Evolutionary conservation across 2,888 invertebrate genomes (phyloP).

Genomic region (Heliconius charithonia): DNA sequence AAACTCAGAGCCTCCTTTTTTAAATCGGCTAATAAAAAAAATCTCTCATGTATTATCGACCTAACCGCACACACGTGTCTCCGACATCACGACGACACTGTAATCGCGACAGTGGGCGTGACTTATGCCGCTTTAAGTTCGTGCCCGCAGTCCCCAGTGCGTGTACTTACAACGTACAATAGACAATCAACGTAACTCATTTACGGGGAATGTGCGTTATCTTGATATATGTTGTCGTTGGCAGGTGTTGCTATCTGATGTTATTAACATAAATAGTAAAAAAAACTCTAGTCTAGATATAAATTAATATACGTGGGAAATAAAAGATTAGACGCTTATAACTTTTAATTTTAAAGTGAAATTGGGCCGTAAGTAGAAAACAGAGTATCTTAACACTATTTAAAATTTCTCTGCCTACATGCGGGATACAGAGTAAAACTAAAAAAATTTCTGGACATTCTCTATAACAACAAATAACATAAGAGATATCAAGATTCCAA

Average conservation of each 20-base stretch:
- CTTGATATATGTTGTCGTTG: background rate
- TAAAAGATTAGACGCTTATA: background rate
- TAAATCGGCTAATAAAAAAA: background rate
- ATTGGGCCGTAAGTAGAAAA: too few relatives aligned
- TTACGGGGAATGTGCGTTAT: constrained; percentile 21
- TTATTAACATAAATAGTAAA: background rate
- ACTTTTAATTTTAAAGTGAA: too few relatives aligned
- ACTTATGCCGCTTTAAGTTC: constrained; percentile 18
- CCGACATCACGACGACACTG: background rate
- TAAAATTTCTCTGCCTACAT: too few relatives aligned
- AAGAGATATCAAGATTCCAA: background rate
- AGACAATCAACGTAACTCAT: constrained; percentile 20
- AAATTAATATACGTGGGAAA: background rate
- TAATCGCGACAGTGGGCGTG: constrained; percentile 25
- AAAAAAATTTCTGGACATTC: too few relatives aligned
- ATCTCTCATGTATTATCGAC: background rate
- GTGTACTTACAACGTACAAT: background rate
- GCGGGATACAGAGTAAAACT: too few relatives aligned
- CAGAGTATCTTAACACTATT: too few relatives aligned
- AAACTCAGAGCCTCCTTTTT: background rate
- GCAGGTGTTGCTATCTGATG: background rate
- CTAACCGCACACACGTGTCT: constrained; percentile 22
- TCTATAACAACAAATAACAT: background rate
- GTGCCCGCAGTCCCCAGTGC: constrained; percentile 13
- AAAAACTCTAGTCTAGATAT: background rate